These are phyloP conservation scores for Morone chrysops DNA, from an alignment of 2,113 vertebrate genomes.

Conservation along the genomic window DNA sequence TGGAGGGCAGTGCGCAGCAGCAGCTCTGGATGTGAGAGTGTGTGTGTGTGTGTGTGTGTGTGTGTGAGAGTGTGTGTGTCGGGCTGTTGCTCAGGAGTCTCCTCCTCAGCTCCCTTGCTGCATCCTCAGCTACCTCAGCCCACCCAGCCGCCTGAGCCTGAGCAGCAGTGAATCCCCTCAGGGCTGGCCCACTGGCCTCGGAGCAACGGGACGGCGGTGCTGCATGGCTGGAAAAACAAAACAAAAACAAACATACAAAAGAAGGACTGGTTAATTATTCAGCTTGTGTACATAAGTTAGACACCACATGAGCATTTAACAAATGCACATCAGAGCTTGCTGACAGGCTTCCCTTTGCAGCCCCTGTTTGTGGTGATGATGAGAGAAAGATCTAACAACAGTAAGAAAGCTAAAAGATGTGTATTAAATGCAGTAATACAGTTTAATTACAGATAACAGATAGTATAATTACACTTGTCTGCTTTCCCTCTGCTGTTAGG, in stretches of 20 bases:
- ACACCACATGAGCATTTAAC: slow-evolving; percentile 19
- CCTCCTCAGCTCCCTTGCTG: slow-evolving; percentile 77
- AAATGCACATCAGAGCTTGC: neutral
- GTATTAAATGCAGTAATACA: neutral
- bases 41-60: slow-evolving; percentile 23
- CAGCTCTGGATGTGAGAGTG: slow-evolving; percentile 55
- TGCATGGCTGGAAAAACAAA: slow-evolving; percentile 55
- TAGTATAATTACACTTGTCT: too few relatives aligned
- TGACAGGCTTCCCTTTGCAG: neutral
- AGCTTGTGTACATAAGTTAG: neutral
- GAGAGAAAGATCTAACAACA: neutral
- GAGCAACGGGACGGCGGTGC: slow-evolving; percentile 60
- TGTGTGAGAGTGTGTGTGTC: slow-evolving; percentile 52
- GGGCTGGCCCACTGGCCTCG: slow-evolving; percentile 61
- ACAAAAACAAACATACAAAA: slow-evolving; percentile 5
- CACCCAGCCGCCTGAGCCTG: slow-evolving; percentile 52
- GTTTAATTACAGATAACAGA: neutral
- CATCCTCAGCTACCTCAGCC: slow-evolving; percentile 69
- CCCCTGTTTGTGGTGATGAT: neutral
- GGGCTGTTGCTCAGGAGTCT: slow-evolving; percentile 63
- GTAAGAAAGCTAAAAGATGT: neutral
- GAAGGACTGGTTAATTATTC: slow-evolving; percentile 38
- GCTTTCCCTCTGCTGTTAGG: too few relatives aligned
- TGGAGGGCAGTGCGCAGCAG: slow-evolving; percentile 76
- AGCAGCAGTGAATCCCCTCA: slow-evolving; percentile 57